Conservation (phyloP, 2,888 invertebrate genomes). For the Macrosoma leucophasiata region DNA sequence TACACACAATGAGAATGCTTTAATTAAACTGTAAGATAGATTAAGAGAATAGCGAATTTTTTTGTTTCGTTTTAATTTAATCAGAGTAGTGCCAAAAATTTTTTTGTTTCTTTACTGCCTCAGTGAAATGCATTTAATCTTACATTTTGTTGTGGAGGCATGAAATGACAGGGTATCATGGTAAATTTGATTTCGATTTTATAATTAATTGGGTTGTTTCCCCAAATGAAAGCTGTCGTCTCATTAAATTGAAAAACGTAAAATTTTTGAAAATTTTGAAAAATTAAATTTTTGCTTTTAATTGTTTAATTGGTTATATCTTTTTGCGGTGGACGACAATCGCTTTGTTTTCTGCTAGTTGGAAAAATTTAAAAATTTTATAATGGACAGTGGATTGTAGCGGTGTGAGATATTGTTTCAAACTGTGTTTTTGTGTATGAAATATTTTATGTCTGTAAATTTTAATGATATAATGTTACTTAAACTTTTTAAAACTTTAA, state of each 20-base stretch:
- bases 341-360: background rate
- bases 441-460: no score
- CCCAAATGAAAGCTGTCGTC: constrained; percentile 1
- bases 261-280: background rate
- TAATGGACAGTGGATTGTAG: no score
- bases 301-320: background rate
- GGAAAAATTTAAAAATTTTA: background rate
- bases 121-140: constrained; percentile 46
- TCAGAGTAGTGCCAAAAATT: constrained; percentile 53
- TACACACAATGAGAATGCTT: constrained; percentile 60
- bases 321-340: background rate
- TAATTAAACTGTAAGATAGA: constrained; percentile 70
- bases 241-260: constrained; percentile 1
- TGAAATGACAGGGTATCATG: constrained; percentile 69
- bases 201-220: constrained; percentile 9
- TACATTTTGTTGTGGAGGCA: constrained; percentile 45
- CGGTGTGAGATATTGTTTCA: no score
- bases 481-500: no score
- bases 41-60: constrained; percentile 35
- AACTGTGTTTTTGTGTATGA: no score
- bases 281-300: constrained; percentile 1
- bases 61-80: constrained; percentile 31
- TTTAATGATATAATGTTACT: no score
- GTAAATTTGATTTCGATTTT: constrained; percentile 32
- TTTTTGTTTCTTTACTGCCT: constrained; percentile 32